Base-by-base conservation (phyloP, 2,113 vertebrate genomes). In the Bucco capensis region DNA sequence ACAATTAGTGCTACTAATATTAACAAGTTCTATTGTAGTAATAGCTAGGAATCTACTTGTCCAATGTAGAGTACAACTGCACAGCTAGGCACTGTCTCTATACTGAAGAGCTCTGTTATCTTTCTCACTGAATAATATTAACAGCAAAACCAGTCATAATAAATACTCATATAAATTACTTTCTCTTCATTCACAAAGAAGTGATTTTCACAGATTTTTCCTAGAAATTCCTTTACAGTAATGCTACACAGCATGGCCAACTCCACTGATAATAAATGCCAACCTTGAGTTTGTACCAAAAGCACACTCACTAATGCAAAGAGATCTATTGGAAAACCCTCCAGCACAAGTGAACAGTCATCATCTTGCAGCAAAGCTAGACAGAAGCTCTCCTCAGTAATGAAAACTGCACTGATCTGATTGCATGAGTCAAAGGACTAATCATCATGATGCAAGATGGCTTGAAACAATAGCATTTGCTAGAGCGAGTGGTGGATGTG, bases 211-310 rank as follows among this genome's bases (percentile, higher is more conserved):
- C 5, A 47, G 22, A 40, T 60, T 70, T 56, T n/a, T 50, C 54
- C 53, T 15, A 46, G 4, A 22, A 73, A 37, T 62, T 35, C 14
- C 35, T 84, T 74, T 14, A 40, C 42, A 77, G 62, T 8, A 46
- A 75, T 37, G 57, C 38, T 38, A 42, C 44, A 24, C 30, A 38
- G 6, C 3, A 49, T 2, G 19, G 35, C 50, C 61, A 58, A 11
- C 40, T 6, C 22, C 53, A 17, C 28, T 40, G 53, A 4, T 9
- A 5, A 0, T 5, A 12, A 0, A 11, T 10, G 56, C 37, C 65
- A 77, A 2, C 49, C 75, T 15, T 7, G 44, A 64, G n/a, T 7
- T 0, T 19, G 66, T 17, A 65, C 50, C 70, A 47, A 58, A 33
- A 58, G 46, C 66, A 42, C 1, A 10, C 2, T 10, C 51, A 57